phyloP scores from a whole-genome alignment of 2,888 invertebrate species.

The Lapara coniferarum region DNA sequence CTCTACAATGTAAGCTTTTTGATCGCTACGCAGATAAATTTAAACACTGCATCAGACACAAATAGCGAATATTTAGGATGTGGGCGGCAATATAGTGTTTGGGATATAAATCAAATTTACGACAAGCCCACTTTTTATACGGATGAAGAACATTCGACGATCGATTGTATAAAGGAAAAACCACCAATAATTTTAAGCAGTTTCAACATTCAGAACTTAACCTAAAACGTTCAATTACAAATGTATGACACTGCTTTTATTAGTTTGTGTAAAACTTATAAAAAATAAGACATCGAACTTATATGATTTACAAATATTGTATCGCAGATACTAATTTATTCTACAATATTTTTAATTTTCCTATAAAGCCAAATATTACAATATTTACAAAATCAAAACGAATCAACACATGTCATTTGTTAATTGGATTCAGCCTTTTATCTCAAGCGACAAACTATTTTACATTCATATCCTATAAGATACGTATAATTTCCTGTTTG shows the following conservation, averaged over 20 bases:
- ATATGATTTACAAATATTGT: background rate
- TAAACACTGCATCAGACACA: slow-evolving; percentile 21
- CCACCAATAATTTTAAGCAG: too few species aligned
- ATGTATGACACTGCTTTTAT: too few species aligned
- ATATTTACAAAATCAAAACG: too few species aligned
- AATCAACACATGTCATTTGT: too few species aligned
- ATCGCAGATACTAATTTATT: background rate
- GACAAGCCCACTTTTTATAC: background rate
- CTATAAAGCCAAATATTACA: background rate
- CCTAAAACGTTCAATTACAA: too few species aligned
- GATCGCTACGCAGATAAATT: slow-evolving; percentile 14
- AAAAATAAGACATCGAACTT: too few species aligned
- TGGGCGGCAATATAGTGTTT: slow-evolving; percentile 7
- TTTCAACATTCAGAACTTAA: too few species aligned
- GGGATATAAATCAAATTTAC: slow-evolving; percentile 13
- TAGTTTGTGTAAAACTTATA: too few species aligned
- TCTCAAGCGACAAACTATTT: too few species aligned
- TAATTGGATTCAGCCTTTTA: too few species aligned
- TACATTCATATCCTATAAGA: too few species aligned
- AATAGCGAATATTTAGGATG: slow-evolving; percentile 2
- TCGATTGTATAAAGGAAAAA: background rate
- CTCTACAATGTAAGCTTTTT: slow-evolving; percentile 12
- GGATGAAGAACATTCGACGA: background rate
- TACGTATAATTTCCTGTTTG: too few species aligned
- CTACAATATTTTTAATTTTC: background rate